A percentile compares a stretch with the other conserved stretches of the same genome.
Conservation (phyloP, 1,140 invertebrate species). For the Drosophila azteca region DNA sequence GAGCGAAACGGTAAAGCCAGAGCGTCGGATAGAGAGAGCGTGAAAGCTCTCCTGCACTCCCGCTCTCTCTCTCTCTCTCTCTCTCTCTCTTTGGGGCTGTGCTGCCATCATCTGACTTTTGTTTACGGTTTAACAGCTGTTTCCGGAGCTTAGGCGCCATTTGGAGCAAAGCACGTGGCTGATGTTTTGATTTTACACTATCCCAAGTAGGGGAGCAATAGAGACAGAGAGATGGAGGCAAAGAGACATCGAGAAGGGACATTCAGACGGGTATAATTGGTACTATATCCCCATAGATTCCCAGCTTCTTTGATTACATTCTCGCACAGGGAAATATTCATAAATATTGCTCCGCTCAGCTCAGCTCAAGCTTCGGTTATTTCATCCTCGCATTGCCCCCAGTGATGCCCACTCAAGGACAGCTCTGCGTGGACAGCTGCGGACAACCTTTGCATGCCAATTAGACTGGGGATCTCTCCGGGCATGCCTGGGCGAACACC, state of each 20-base stretch:
- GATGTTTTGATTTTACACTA: conserved; percentile 41
- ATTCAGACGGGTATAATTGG: not conserved
- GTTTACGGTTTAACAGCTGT: conserved; percentile 67
- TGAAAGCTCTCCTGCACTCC: conserved; percentile 45
- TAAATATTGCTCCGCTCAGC: not conserved
- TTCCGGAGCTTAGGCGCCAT: not conserved
- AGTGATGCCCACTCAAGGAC: conserved; percentile 36
- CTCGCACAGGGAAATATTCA: conserved; percentile 1
- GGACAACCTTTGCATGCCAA: conserved; percentile 76
- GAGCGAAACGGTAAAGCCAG: conserved; percentile 65
- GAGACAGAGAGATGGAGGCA: not conserved
- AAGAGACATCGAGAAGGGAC: not conserved
- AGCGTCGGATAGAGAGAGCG: conserved; percentile 28
- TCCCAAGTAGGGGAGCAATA: conserved; percentile 6
- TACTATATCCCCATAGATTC: too few relatives aligned
- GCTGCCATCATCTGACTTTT: conserved; percentile 56
- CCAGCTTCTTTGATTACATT: not conserved
- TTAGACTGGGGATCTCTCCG: conserved; percentile 60
- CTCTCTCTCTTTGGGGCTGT: conserved; percentile 4
- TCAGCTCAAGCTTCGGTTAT: not conserved
- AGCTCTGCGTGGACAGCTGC: conserved; percentile 50
- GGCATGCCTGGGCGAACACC: conserved; percentile 27
- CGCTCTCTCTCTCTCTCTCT: not conserved
- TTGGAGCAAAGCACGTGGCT: conserved; percentile 41
- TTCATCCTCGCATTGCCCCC: too few relatives aligned